Conservation (phyloP, 2,797 vertebrate genomes). For the Numenius phaeopus region DNA sequence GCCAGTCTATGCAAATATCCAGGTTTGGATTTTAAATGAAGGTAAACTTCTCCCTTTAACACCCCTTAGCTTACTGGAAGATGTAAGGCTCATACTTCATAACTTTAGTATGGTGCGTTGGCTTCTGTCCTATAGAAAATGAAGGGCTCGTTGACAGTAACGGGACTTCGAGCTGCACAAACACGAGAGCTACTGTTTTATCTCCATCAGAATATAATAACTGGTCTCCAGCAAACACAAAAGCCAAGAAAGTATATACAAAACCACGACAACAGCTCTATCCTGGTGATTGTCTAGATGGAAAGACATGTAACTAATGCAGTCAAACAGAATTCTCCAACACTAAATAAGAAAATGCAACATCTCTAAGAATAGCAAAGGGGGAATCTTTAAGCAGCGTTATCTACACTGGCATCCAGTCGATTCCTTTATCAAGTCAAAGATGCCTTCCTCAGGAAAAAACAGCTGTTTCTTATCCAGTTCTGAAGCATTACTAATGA, state of each 20-base stretch:
- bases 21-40: constrained; percentile 37
- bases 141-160: constrained; percentile 26
- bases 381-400: neutral
- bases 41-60: constrained; percentile 46
- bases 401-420: neutral
- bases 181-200: neutral
- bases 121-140: constrained; percentile 21
- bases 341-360: neutral
- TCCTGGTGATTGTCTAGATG: neutral
- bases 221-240: constrained; percentile 23
- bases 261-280: neutral
- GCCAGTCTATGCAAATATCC: constrained; percentile 34
- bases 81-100: constrained; percentile 50
- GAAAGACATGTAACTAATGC: neutral
- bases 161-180: constrained; percentile 13
- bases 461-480: constrained; percentile 74
- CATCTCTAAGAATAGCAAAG: neutral
- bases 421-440: constrained; percentile 37
- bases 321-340: neutral
- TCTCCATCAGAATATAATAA: constrained; percentile 1
- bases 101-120: constrained; percentile 27
- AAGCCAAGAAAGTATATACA: neutral
- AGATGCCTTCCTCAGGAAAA: constrained; percentile 56
- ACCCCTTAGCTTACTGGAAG: constrained; percentile 29
- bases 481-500: constrained; percentile 76